Evolutionary conservation across 1,140 invertebrate species (phyloP).

Genomic region (Drosophila nigromelanica): DNA sequence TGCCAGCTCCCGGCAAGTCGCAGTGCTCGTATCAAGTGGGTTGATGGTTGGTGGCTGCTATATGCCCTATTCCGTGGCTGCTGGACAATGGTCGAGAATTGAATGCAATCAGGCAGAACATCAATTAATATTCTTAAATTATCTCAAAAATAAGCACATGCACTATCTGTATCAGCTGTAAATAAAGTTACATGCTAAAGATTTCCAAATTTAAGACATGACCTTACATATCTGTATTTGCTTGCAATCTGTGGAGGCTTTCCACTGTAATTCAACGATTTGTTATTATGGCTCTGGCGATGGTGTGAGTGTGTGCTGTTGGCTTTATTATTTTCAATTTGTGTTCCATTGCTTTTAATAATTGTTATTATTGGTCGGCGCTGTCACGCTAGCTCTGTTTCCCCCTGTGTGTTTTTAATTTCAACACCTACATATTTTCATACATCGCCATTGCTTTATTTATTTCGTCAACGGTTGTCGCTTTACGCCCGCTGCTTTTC

Average conservation of each 20-base stretch:
- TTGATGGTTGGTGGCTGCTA: background rate
- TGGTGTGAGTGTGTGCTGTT: conserved; percentile 22
- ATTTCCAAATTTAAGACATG: too few relatives aligned
- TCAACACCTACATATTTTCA: conserved; percentile 54
- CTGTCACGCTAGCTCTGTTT: conserved; percentile 41
- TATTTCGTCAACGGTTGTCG: conserved; percentile 34
- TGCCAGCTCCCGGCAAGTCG: conserved; percentile 2
- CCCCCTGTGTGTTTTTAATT: conserved; percentile 58
- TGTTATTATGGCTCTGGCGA: conserved; percentile 29
- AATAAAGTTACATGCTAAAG: background rate
- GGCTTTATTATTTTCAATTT: conserved; percentile 77
- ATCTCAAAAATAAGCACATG: background rate
- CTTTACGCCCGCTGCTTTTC: conserved; percentile 31
- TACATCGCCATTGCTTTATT: conserved; percentile 34
- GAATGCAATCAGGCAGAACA: conserved; percentile 14
- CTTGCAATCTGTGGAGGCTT: background rate
- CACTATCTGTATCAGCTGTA: background rate
- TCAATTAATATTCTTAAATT: conserved; percentile 1
- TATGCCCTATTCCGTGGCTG: background rate
- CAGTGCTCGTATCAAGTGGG: conserved; percentile 18
- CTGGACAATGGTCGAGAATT: conserved; percentile 32
- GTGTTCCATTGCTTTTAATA: conserved; percentile 77
- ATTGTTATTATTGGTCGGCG: conserved; percentile 71
- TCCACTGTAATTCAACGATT: conserved; percentile 38
- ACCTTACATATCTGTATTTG: background rate